phyloP scores from a whole-genome alignment of 2,797 vertebrate genomes.

The Clarias fuscus region DNA sequence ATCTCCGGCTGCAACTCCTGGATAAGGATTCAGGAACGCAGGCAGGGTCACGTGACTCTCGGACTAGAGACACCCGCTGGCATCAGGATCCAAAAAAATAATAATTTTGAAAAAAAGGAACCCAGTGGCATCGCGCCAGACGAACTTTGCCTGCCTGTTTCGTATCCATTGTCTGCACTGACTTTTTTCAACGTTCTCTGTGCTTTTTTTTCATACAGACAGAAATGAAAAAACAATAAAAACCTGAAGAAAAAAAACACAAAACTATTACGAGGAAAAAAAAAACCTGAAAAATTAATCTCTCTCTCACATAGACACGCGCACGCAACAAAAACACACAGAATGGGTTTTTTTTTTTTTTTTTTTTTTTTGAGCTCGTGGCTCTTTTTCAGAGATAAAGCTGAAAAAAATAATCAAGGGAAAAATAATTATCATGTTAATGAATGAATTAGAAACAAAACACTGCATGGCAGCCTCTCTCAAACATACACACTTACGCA shows the following conservation, averaged over 20 bases:
- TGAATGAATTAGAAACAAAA: constrained; percentile 73
- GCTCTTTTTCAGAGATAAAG: constrained; percentile 67
- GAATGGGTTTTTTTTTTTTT: constrained; percentile 58
- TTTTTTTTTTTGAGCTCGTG: constrained; percentile 64
- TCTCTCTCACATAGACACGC: constrained; percentile 59
- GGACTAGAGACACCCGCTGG: constrained; percentile 59
- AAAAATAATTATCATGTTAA: constrained; percentile 73
- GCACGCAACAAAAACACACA: constrained; percentile 50
- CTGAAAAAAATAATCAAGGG: constrained; percentile 67
- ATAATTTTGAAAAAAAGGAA: constrained; percentile 46
- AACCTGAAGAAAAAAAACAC: constrained; percentile 55
- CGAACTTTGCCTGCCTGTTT: constrained; percentile 74
- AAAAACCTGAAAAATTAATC: constrained; percentile 54
- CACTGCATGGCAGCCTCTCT: constrained; percentile 76
- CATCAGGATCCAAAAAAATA: constrained; percentile 48
- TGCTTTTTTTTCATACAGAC: constrained; percentile 70
- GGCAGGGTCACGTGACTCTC: constrained; percentile 51
- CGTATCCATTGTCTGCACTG: constrained; percentile 78
- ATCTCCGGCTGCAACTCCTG: constrained; percentile 7
- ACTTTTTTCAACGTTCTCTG: constrained; percentile 75
- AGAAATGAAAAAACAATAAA: constrained; percentile 61
- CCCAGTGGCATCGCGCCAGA: constrained; percentile 57
- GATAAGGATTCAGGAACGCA: constrained; percentile 52
- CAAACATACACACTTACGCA: constrained; percentile 58
- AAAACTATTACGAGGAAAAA: constrained; percentile 60